phyloP scores from a whole-genome alignment of 2,113 vertebrate genomes.

The Rhodinocichla rosea region DNA sequence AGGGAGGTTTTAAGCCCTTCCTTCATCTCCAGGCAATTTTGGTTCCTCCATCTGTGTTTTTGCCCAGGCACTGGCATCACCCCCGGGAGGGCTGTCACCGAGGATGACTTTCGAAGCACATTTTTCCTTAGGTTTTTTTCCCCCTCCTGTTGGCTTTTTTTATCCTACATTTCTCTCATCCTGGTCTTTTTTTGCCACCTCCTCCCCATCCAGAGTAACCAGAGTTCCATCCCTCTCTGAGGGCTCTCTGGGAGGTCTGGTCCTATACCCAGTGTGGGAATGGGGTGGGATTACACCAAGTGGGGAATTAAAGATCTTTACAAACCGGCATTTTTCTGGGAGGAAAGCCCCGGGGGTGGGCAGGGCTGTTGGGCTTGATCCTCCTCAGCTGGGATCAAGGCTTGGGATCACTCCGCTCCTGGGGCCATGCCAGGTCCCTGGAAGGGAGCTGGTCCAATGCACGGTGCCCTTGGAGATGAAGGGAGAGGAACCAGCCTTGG shows the following conservation, averaged over 20 bases:
- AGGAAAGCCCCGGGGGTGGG: neutral
- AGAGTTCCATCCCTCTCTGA: neutral
- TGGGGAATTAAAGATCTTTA: neutral
- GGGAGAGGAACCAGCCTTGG: neutral
- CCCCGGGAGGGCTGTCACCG: neutral
- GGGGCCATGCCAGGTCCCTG: neutral
- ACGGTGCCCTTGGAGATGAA: neutral
- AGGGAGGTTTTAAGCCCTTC: neutral
- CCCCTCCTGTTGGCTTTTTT: neutral
- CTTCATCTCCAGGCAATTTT: neutral
- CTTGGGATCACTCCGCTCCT: neutral
- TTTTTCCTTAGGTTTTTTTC: neutral
- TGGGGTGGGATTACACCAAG: neutral
- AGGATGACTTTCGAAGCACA: neutral
- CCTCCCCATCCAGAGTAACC: neutral
- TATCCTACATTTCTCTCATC: neutral
- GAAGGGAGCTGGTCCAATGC: fast-evolving
- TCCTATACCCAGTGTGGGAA: neutral
- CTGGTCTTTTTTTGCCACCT: neutral
- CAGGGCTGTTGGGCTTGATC: neutral
- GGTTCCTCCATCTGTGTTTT: neutral
- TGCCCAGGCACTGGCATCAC: neutral
- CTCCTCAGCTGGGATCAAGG: neutral
- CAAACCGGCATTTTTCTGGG: neutral
- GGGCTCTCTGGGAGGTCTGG: neutral